A percentile compares a stretch with the other conserved stretches of the same genome.
phyloP scores from a whole-genome alignment of 2,113 vertebrate species.

The Machaerirhynchus nigripectus region DNA sequence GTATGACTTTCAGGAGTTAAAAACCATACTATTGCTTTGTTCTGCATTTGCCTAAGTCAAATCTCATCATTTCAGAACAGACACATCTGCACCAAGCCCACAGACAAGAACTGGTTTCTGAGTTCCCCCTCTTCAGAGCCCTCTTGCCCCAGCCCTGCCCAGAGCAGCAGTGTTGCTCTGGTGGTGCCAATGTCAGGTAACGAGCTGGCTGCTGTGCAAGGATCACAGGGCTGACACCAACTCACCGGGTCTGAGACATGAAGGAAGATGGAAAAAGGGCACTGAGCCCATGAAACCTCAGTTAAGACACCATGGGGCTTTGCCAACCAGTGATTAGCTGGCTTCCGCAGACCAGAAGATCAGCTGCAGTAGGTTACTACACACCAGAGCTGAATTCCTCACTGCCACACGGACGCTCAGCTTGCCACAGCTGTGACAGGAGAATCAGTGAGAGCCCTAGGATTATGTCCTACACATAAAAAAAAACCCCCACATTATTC shows the following conservation, averaged over 20 bases:
- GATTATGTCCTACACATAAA: neutral
- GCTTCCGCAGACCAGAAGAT: neutral
- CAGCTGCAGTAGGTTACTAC: neutral
- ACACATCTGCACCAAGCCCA: neutral
- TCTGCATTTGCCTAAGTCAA: neutral
- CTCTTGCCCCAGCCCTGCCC: neutral
- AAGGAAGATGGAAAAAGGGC: neutral
- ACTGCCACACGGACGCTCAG: neutral
- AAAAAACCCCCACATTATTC: neutral
- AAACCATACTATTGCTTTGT: accelerated
- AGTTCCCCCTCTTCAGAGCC: neutral
- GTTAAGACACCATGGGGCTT: neutral
- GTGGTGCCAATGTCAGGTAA: neutral
- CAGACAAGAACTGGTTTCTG: neutral
- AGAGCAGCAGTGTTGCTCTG: neutral
- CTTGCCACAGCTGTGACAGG: neutral
- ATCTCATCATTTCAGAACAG: neutral
- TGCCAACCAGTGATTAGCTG: neutral
- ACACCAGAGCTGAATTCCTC: neutral
- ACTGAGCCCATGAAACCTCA: neutral
- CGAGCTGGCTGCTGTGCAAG: neutral
- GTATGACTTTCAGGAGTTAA: neutral
- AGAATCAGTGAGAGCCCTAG: neutral
- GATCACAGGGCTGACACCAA: neutral
- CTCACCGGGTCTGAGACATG: neutral